Conservation (phyloP, 2,888 invertebrate species). For the Euproctis similis region DNA sequence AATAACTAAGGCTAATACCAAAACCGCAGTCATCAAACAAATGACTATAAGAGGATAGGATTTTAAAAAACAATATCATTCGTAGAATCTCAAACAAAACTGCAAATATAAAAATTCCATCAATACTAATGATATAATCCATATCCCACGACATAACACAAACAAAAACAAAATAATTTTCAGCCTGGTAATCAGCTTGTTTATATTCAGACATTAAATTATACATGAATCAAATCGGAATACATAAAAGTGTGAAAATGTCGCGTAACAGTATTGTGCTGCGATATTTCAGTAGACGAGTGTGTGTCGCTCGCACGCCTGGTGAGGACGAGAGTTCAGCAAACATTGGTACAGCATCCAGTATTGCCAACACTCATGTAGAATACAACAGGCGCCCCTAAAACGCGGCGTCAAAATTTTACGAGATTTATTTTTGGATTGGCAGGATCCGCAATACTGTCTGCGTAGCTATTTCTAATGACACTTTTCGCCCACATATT, state of each 20-base stretch:
- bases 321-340: constrained; percentile 28
- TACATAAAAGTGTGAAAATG: constrained; percentile 28
- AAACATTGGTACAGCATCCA: constrained; percentile 26
- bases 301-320: constrained; percentile 26
- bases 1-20: too few relatives aligned
- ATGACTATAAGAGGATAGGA: too few relatives aligned
- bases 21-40: too few relatives aligned
- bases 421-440: constrained; percentile 1
- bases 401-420: constrained; percentile 8
- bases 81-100: neutral
- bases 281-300: constrained; percentile 27
- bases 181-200: constrained; percentile 25
- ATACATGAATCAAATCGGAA: constrained; percentile 30
- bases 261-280: constrained; percentile 24
- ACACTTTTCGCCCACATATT: too few relatives aligned
- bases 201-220: constrained; percentile 31
- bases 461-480: too few relatives aligned
- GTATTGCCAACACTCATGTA: constrained; percentile 19
- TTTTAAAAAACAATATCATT: too few relatives aligned
- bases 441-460: too few relatives aligned
- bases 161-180: constrained; percentile 22
- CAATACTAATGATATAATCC: constrained; percentile 14
- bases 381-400: constrained; percentile 18
- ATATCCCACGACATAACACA: too few relatives aligned
- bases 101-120: constrained; percentile 20